Conservation (phyloP, 2,797 vertebrate species). For the Danio kyathit region DNA sequence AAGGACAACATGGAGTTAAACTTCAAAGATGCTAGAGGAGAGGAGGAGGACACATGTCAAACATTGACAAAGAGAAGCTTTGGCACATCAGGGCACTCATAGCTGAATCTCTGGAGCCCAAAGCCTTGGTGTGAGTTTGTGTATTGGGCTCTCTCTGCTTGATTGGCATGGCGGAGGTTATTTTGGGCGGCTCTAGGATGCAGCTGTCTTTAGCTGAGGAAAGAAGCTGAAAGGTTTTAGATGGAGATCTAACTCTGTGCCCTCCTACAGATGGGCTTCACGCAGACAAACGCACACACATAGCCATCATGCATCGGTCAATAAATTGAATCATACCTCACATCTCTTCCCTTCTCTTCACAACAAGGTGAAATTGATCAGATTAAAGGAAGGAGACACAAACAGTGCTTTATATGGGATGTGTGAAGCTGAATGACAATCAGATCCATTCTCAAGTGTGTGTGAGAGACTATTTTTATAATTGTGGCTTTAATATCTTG, state of each 20-base stretch:
- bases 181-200: constrained; percentile 55
- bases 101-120: constrained; percentile 46
- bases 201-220: constrained; percentile 57
- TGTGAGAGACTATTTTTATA: no score
- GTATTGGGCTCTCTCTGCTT: constrained; percentile 17
- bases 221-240: constrained; percentile 52
- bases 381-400: constrained; percentile 40
- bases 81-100: constrained; percentile 51
- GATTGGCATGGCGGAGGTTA: constrained; percentile 55
- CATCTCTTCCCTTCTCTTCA: constrained; percentile 2
- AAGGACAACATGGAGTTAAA: constrained; percentile 22
- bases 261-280: constrained; percentile 25
- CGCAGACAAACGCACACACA: constrained; percentile 9
- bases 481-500: no score
- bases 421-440: background rate
- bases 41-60: constrained; percentile 44
- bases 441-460: background rate
- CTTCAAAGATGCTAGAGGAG: constrained; percentile 24
- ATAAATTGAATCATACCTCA: constrained; percentile 36
- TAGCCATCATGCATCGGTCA: constrained; percentile 15
- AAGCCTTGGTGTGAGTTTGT: constrained; percentile 1
- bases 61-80: constrained; percentile 58
- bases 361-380: constrained; percentile 37
- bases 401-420: constrained; percentile 17
- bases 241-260: constrained; percentile 45